Percentiles rank a stretch among this genome's conserved stretches.
These are phyloP conservation scores for Telmatherina bonti DNA, from an alignment of 2,797 vertebrate genomes.

Conservation along the genomic window DNA sequence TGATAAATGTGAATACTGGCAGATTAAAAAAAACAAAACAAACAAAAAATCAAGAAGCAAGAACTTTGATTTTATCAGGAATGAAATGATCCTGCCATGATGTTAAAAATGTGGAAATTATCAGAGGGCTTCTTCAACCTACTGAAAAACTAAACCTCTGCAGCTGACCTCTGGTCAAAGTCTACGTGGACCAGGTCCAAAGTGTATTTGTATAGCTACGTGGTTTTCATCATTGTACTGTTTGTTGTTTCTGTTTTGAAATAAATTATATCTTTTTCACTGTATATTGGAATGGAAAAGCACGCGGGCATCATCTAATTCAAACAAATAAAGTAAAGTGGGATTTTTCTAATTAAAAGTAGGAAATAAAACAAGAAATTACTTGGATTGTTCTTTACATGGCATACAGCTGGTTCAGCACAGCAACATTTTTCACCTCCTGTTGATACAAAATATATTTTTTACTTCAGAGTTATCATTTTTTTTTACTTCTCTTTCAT, in stretches of 20 bases:
- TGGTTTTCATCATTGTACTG: constrained; percentile 48
- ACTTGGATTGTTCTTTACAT: no score
- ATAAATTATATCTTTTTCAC: constrained; percentile 20
- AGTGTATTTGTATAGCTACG: constrained; percentile 29
- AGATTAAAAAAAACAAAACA: not conserved
- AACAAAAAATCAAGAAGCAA: not conserved
- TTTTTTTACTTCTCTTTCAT: constrained; percentile 48
- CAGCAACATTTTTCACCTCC: constrained; percentile 30
- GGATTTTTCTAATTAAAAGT: not conserved
- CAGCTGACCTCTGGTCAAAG: constrained; percentile 28
- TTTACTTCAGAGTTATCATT: constrained; percentile 28
- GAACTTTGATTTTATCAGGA: constrained; percentile 23
- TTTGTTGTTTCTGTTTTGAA: constrained; percentile 1
- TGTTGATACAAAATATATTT: constrained; percentile 38
- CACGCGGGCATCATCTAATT: constrained; percentile 7
- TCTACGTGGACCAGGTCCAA: constrained; percentile 6
- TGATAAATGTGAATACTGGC: not conserved
- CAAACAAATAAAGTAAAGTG: constrained; percentile 2
- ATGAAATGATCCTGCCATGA: constrained; percentile 11
- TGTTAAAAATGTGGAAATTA: constrained; percentile 16
- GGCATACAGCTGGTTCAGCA: constrained; percentile 25
- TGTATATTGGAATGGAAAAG: constrained; percentile 39
- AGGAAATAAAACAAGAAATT: constrained; percentile 22
- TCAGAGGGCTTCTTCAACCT: not conserved
- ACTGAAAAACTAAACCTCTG: constrained; percentile 18